Conservation (phyloP, 2,888 invertebrate species). For the Limnephilus marmoratus region DNA sequence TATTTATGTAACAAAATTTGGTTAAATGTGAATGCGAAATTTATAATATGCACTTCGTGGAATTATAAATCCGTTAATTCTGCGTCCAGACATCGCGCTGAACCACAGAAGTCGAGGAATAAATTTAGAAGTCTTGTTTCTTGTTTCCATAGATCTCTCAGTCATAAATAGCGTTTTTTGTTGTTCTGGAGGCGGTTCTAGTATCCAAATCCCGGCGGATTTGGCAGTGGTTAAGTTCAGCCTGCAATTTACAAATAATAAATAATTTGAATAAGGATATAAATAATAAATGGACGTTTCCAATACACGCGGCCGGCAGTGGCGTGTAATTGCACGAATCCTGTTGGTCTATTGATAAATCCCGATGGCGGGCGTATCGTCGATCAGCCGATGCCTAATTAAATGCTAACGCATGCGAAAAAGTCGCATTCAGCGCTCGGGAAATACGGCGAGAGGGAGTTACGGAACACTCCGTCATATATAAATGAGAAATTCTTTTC, state of each 20-base stretch:
- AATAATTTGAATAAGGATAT: not conserved
- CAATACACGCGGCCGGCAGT: not conserved
- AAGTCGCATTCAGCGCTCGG: not conserved
- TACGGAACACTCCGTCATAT: constrained; percentile 50
- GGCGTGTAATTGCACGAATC: not conserved
- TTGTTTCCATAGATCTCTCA: not conserved
- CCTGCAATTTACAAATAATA: not conserved
- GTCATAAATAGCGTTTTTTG: not conserved
- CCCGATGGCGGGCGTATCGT: not conserved
- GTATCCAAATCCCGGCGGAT: not conserved
- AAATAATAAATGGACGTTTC: not conserved
- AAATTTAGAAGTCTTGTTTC: not conserved
- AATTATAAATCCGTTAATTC: not conserved
- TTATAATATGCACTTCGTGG: not conserved
- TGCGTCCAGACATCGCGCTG: too few relatives aligned
- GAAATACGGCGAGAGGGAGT: constrained; percentile 37
- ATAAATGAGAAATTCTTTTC: constrained; percentile 58
- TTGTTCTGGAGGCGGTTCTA: not conserved
- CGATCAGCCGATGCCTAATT: constrained; percentile 8
- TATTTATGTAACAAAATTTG: not conserved
- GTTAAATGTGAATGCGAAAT: not conserved
- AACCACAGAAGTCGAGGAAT: not conserved
- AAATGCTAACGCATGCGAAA: constrained; percentile 18
- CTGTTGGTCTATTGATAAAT: not conserved
- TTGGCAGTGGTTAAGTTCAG: not conserved